Conservation (phyloP, 2,888 invertebrate species). For the Nasonia oneida region DNA sequence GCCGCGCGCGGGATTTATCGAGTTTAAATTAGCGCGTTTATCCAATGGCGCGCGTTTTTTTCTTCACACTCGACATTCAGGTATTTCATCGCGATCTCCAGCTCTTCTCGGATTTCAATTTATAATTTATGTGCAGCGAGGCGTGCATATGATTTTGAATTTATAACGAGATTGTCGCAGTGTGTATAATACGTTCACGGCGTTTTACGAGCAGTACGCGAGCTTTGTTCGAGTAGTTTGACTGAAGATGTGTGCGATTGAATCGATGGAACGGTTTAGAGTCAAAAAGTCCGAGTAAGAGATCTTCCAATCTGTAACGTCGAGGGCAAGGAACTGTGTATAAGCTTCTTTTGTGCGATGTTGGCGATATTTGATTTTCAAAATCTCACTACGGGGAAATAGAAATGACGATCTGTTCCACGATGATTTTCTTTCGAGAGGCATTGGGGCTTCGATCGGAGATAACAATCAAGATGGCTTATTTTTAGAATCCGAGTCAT, state of each 20-base stretch:
- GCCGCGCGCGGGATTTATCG: background rate
- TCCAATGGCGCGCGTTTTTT: background rate
- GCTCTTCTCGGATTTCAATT: conserved; percentile 26
- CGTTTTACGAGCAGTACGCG: background rate
- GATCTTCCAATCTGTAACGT: too few relatives aligned
- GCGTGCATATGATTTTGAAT: conserved; percentile 6
- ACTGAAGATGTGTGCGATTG: too few relatives aligned
- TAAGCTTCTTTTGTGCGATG: too few relatives aligned
- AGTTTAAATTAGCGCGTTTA: background rate
- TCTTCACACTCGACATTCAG: conserved; percentile 4
- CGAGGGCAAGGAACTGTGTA: too few relatives aligned
- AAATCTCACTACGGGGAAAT: too few relatives aligned
- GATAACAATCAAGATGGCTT: background rate
- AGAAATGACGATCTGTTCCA: too few relatives aligned
- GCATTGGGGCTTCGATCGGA: background rate
- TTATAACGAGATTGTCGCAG: conserved; percentile 19
- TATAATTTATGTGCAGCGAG: conserved; percentile 7
- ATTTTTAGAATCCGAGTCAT: background rate
- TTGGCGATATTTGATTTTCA: background rate
- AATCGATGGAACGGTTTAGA: too few relatives aligned
- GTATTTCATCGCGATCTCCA: conserved; percentile 20
- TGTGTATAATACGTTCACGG: background rate
- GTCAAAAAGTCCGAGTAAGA: too few relatives aligned
- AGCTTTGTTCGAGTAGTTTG: too few relatives aligned
- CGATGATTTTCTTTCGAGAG: background rate